These are phyloP conservation scores for Malurus melanocephalus DNA, from an alignment of 2,113 vertebrate species.

Conservation along the genomic window DNA sequence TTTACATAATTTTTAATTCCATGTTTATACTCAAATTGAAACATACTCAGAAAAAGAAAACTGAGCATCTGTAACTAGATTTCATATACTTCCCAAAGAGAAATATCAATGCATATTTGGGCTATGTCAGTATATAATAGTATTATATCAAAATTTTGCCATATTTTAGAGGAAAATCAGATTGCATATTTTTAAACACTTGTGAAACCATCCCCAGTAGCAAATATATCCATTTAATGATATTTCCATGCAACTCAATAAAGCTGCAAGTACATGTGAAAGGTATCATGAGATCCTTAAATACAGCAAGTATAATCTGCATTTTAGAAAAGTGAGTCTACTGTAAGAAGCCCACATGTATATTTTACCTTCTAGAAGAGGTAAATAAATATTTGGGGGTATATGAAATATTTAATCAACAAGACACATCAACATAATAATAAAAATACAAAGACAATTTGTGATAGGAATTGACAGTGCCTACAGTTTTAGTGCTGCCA, in stretches of 20 bases:
- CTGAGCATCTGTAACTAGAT: background rate
- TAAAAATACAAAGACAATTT: background rate
- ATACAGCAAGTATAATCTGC: background rate
- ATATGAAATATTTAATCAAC: background rate
- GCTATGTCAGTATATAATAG: background rate
- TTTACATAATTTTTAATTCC: background rate
- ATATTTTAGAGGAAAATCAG: background rate
- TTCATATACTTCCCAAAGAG: background rate
- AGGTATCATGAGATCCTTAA: background rate
- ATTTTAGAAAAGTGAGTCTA: background rate
- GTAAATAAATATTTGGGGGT: background rate
- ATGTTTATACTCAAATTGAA: background rate
- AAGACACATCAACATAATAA: background rate
- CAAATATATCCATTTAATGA: background rate
- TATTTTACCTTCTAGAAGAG: background rate
- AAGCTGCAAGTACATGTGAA: background rate
- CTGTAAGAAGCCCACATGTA: background rate
- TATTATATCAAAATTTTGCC: background rate
- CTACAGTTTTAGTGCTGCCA: background rate
- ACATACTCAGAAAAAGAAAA: background rate
- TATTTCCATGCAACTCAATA: background rate
- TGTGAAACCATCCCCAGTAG: background rate
- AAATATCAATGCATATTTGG: background rate
- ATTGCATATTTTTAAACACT: background rate
- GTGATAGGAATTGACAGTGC: background rate